Conservation (phyloP, 2,797 vertebrate genomes). For the Tarsius wallacei region DNA sequence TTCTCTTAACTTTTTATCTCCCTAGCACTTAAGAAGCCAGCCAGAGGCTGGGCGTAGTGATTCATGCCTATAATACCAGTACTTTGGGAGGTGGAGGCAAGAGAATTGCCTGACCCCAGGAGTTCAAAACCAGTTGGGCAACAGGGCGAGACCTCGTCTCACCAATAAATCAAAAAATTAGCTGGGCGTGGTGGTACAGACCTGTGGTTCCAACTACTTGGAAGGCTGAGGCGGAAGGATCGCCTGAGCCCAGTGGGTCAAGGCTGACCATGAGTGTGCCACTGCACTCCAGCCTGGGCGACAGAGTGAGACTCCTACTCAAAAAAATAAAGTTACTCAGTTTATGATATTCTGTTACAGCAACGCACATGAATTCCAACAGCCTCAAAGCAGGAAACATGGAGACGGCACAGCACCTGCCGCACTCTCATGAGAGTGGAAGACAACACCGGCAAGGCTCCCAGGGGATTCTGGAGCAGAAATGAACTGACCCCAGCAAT, state of each 20-base stretch:
- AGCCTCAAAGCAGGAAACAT: background rate
- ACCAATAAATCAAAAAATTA: background rate
- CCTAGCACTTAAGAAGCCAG: background rate
- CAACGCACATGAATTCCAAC: background rate
- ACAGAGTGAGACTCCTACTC: background rate
- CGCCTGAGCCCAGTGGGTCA: background rate
- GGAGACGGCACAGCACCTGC: background rate
- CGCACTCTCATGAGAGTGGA: background rate
- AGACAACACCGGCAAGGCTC: background rate
- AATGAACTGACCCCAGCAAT: background rate
- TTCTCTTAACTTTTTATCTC: no score
- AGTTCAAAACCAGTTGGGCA: background rate
- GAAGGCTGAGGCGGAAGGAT: background rate
- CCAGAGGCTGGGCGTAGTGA: background rate
- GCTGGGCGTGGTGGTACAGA: accelerated
- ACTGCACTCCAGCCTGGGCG: background rate
- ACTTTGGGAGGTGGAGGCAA: background rate
- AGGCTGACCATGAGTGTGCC: background rate
- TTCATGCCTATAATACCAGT: background rate
- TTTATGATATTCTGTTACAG: background rate
- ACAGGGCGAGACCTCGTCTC: background rate
- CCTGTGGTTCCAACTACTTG: background rate
- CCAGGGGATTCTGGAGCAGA: background rate
- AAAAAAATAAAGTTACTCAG: background rate
- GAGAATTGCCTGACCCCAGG: background rate